Base-by-base conservation (phyloP, 2,888 invertebrate genomes). In the Eupithecia exiguata region DNA sequence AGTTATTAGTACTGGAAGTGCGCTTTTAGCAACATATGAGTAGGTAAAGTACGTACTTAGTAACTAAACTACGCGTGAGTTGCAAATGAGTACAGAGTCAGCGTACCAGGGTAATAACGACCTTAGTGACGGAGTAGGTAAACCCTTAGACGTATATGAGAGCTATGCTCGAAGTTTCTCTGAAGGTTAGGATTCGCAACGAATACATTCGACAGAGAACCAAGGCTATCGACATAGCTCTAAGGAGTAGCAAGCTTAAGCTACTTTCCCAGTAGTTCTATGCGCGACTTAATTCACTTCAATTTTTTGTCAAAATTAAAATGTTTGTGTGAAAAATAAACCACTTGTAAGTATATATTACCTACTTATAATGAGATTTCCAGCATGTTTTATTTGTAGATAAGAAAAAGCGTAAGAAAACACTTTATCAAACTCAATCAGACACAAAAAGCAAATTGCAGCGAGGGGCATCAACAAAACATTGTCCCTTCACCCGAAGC, bases 1-100 rank as follows among this genome's bases (percentile, higher is more conserved):
- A 83, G 84, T 86, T 88, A 87, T 90, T 89, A 89, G 89, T 86
- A 86, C 86, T 87, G 86, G 86, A 87, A 87, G 88, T 84, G 83
- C 79, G 76, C 82, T 80, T 78, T 79, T 14, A 58, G 62, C 74
- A 71, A 68, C 74, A 70, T 63, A 67, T 49, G 40, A 62, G 68
- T 53, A n/a, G n/a, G 69, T 61, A 35, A 43, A 71, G 62, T 63
- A 38, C 53, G 35, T 61, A 62, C 62, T 62, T 62, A 35, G 18
- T 35, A 35, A 62, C 16, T 61, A 30, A 61, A 30, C 25, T 62
- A 62, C 62, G 35, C 35, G 35, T 35, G 9, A 62, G 9, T 62
- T 62, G 62, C 62, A 62, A 62, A 62, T 62, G 62, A 62, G 62
- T 35, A 18, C 25, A 62, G 30, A 35, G 35, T 35, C 2, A 18